These are phyloP conservation scores for Cataglyphis hispanica DNA, from an alignment of 1,140 invertebrate species.

Conservation along the genomic window DNA sequence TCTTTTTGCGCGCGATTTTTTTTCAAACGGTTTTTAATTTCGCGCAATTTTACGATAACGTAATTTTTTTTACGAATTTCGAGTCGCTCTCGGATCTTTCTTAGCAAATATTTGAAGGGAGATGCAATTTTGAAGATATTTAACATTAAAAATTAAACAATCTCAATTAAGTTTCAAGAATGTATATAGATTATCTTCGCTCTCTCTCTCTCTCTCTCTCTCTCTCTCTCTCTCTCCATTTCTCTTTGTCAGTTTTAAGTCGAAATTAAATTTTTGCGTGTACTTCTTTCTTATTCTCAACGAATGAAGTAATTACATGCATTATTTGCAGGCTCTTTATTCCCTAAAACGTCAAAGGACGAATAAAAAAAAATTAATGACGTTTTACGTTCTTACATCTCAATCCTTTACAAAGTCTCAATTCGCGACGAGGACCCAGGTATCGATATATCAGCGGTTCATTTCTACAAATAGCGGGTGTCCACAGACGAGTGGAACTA, in stretches of 20 bases:
- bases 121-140: constrained; percentile 43
- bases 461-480: neutral
- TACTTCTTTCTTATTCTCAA: neutral
- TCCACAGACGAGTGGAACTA: neutral
- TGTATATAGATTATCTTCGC: constrained; percentile 13
- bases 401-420: neutral
- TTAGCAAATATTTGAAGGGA: constrained; percentile 49
- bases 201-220: neutral
- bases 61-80: constrained; percentile 21
- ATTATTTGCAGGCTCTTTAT: neutral
- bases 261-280: constrained; percentile 44
- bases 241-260: constrained; percentile 10
- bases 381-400: neutral
- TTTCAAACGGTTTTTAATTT: constrained; percentile 15
- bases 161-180: constrained; percentile 37
- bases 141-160: constrained; percentile 42
- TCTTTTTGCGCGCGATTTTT: neutral
- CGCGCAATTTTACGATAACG: neutral
- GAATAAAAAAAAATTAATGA: neutral
- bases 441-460: neutral
- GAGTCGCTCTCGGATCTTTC: neutral
- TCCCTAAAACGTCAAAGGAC: neutral
- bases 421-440: neutral
- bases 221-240: too few species aligned
- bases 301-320: constrained; percentile 21